Conservation (phyloP, 2,888 invertebrate genomes). For the Chrysopilus asiliformis region DNA sequence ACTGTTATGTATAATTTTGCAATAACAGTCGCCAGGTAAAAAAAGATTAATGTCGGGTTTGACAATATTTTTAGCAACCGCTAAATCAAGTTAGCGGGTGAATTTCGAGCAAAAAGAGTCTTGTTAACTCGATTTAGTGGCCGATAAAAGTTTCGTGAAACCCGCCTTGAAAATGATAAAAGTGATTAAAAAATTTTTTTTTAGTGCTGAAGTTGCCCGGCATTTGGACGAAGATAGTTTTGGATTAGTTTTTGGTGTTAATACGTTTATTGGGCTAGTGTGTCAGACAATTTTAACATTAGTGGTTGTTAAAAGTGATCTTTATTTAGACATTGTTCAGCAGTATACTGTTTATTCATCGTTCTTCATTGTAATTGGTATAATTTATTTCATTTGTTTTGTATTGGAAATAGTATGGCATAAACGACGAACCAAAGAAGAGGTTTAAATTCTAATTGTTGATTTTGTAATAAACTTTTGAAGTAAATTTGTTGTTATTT, state of each 20-base stretch:
- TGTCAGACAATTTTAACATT: constrained; percentile 66
- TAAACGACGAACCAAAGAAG: background rate
- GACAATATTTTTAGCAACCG: too few species aligned
- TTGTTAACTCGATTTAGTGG: too few species aligned
- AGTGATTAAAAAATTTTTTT: too few species aligned
- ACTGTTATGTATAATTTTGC: constrained; percentile 67
- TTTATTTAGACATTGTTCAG: constrained; percentile 5
- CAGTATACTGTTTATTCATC: constrained; percentile 10
- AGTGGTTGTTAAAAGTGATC: constrained; percentile 40
- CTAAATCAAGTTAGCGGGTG: too few species aligned
- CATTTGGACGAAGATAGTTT: constrained; percentile 63
- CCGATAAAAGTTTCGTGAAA: too few species aligned
- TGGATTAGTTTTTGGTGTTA: constrained; percentile 73
- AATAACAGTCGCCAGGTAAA: constrained; percentile 54
- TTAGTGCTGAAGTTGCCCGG: constrained; percentile 80
- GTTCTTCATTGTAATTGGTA: constrained; percentile 10
- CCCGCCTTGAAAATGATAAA: too few species aligned
- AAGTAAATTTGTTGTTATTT: too few species aligned
- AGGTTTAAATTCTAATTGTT: constrained; percentile 14
- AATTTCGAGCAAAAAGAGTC: too few species aligned
- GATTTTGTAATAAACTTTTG: background rate
- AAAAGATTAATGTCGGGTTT: background rate
- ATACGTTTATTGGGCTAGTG: constrained; percentile 62
- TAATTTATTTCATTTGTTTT: constrained; percentile 6
- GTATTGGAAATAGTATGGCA: background rate